Conservation (phyloP, 2,888 invertebrate genomes). For the Ligdia adustata region DNA sequence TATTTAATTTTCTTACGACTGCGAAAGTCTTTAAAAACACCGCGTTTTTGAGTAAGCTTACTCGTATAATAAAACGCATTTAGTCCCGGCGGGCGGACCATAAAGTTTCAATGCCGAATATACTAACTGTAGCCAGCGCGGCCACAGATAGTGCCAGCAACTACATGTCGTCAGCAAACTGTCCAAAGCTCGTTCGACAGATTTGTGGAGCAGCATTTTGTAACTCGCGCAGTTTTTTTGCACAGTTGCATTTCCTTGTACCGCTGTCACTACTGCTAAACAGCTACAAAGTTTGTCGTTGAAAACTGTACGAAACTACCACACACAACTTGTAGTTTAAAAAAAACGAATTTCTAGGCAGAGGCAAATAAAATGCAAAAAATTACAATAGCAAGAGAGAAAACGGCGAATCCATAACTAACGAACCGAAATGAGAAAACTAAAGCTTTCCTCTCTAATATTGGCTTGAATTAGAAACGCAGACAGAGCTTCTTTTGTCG, state of each 20-base stretch:
- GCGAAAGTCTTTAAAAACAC: too few species aligned
- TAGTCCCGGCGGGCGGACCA: not conserved
- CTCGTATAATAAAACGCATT: not conserved
- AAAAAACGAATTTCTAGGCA: too few species aligned
- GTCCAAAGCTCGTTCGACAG: not conserved
- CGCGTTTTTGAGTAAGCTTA: too few species aligned
- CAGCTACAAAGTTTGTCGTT: not conserved
- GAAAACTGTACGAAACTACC: not conserved
- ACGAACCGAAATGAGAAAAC: constrained; percentile 3
- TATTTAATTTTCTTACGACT: too few species aligned
- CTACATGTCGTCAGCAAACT: not conserved
- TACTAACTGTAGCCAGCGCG: not conserved
- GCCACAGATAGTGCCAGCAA: too few species aligned
- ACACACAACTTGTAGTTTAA: too few species aligned
- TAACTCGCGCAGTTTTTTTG: not conserved
- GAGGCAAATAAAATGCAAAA: not conserved
- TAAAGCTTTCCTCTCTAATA: constrained; percentile 10
- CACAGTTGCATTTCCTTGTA: not conserved
- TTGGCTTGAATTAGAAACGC: constrained; percentile 18
- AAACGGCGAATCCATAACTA: constrained; percentile 3
- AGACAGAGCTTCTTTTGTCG: constrained; percentile 19
- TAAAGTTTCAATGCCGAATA: constrained; percentile 1
- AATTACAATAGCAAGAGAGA: not conserved
- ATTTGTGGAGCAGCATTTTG: not conserved
- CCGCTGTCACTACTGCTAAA: not conserved